Conservation (phyloP, 2,113 vertebrate genomes). For the Pyxicephalus adspersus region DNA sequence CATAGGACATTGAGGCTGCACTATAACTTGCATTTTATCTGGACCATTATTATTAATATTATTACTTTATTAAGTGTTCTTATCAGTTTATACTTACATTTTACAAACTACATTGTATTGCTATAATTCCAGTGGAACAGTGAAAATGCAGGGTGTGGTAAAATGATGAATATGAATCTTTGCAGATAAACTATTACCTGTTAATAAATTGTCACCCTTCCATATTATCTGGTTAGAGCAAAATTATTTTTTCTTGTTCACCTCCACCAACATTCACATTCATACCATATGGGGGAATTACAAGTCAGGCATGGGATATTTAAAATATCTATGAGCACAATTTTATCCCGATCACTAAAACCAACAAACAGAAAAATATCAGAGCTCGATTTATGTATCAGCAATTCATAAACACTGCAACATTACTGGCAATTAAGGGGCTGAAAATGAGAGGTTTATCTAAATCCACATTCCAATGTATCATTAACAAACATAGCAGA, state of each 20-base stretch:
- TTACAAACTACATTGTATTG: too few species aligned
- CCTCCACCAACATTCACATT: not conserved
- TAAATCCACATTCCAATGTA: conserved; percentile 40
- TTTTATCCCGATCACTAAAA: conserved; percentile 9
- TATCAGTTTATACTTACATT: too few species aligned
- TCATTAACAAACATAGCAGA: conserved; percentile 19
- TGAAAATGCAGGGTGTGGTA: too few species aligned
- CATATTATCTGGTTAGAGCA: not conserved
- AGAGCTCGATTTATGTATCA: conserved; percentile 39
- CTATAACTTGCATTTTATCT: too few species aligned
- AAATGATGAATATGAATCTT: too few species aligned
- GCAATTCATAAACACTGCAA: conserved; percentile 35
- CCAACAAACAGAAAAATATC: conserved; percentile 46
- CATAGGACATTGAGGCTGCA: too few species aligned
- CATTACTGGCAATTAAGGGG: conserved; percentile 39
- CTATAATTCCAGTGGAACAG: too few species aligned
- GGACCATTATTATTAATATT: too few species aligned
- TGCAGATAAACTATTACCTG: too few species aligned
- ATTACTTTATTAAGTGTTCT: too few species aligned
- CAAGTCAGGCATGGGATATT: conserved; percentile 11
- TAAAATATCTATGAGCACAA: conserved; percentile 2
- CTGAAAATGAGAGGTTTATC: conserved; percentile 34
- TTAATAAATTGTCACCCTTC: too few species aligned
- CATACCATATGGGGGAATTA: not conserved
- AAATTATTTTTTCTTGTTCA: not conserved